A percentile compares a stretch with the other conserved stretches of the same genome.
These are phyloP conservation scores for Oreohelix idahoensis DNA, from an alignment of 1,140 invertebrate genomes.

Conservation along the genomic window DNA sequence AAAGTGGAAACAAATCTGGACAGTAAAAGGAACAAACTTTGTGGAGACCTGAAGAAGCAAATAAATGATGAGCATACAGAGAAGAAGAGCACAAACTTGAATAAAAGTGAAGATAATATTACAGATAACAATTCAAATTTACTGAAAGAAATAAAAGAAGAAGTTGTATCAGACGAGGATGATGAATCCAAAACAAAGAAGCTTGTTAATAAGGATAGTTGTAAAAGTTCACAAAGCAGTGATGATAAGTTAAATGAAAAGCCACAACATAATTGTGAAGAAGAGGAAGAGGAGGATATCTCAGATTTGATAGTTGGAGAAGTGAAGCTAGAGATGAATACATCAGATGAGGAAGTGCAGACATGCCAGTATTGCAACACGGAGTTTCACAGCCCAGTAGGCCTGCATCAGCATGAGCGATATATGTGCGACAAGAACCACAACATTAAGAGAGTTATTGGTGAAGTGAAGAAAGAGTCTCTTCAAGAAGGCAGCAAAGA, in stretches of 20 bases:
- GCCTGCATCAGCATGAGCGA: constrained; percentile 85
- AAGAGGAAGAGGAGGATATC: background rate
- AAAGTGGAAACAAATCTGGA: background rate
- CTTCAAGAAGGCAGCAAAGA: constrained; percentile 29
- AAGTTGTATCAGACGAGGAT: constrained; percentile 4
- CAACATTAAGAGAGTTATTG: constrained; percentile 48
- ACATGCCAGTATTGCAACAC: constrained; percentile 75
- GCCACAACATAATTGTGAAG: background rate
- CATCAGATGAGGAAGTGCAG: constrained; percentile 26
- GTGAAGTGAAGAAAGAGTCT: background rate
- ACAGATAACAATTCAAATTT: background rate
- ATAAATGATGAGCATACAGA: background rate
- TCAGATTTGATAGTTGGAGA: constrained; percentile 53
- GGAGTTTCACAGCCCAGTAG: constrained; percentile 73
- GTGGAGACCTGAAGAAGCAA: background rate
- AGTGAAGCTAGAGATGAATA: constrained; percentile 72
- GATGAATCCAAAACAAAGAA: background rate
- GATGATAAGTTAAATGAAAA: background rate
- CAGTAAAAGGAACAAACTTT: background rate
- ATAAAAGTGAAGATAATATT: background rate
- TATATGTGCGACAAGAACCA: constrained; percentile 73
- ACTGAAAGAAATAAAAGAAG: constrained; percentile 5
- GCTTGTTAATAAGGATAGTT: background rate
- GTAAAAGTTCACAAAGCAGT: background rate
- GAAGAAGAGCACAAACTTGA: background rate